Percentiles rank a stretch among this genome's conserved stretches.
Conservation (phyloP, 2,113 vertebrate species). For the Puffinus mauretanicus region DNA sequence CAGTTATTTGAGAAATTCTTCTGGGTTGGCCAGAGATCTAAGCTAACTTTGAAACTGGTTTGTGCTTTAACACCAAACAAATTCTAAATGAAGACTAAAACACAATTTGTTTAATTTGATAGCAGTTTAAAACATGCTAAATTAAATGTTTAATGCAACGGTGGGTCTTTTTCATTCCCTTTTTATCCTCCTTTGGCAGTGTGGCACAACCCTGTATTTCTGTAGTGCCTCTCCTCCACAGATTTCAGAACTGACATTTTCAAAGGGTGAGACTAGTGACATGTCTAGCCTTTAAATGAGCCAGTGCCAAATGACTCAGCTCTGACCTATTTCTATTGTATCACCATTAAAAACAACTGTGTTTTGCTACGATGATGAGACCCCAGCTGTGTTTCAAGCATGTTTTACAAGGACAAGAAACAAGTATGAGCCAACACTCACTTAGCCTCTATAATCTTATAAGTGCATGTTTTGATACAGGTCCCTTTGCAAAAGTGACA, state of each 20-base stretch:
- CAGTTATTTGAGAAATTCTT: not conserved
- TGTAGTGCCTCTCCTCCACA: not conserved
- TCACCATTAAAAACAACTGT: not conserved
- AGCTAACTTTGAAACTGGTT: not conserved
- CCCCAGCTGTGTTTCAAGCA: not conserved
- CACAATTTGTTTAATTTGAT: not conserved
- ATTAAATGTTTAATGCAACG: not conserved
- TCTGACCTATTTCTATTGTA: not conserved
- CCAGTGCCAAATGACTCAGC: not conserved
- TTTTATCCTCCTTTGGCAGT: not conserved
- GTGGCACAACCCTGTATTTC: not conserved
- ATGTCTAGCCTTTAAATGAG: not conserved
- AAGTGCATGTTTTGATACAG: not conserved
- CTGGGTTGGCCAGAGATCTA: not conserved
- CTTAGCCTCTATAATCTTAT: not conserved
- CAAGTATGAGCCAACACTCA: not conserved
- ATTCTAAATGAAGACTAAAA: not conserved
- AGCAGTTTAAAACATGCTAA: not conserved
- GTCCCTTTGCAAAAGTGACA: not conserved
- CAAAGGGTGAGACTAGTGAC: not conserved
- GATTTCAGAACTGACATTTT: not conserved
- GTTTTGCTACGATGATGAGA: not conserved
- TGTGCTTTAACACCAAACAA: not conserved
- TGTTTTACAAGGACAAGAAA: not conserved
- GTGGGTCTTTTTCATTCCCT: not conserved